Conservation (phyloP, 2,113 vertebrate genomes). For the Heterochromis multidens region DNA sequence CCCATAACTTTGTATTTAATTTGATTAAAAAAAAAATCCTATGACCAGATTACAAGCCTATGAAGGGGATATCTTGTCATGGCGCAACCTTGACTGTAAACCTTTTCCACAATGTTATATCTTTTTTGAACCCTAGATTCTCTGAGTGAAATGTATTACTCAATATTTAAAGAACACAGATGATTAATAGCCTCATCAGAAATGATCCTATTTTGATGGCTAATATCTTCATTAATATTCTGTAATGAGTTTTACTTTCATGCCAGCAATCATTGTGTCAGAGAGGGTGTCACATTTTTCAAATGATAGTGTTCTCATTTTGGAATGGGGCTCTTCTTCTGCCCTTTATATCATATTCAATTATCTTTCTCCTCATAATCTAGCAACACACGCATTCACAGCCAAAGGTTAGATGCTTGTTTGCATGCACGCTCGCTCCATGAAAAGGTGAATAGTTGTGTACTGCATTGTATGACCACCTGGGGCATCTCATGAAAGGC, state of each 20-base stretch:
- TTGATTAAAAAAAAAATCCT: neutral
- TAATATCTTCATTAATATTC: conserved; percentile 52
- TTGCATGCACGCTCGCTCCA: neutral
- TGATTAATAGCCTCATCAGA: conserved; percentile 46
- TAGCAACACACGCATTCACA: conserved; percentile 1
- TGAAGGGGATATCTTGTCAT: neutral
- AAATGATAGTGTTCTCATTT: conserved; percentile 39
- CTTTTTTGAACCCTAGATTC: neutral
- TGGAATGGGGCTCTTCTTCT: conserved; percentile 19
- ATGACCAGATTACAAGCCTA: neutral
- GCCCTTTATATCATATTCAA: conserved; percentile 49
- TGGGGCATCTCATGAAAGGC: neutral
- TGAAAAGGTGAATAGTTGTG: neutral
- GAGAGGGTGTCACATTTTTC: conserved; percentile 31
- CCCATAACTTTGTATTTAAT: neutral
- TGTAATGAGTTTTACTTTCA: conserved; percentile 54
- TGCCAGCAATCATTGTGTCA: conserved; percentile 46
- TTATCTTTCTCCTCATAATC: conserved; percentile 24
- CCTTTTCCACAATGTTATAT: neutral
- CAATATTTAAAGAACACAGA: conserved; percentile 17
- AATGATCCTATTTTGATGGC: conserved; percentile 45
- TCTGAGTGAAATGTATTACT: conserved; percentile 3
- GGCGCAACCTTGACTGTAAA: neutral
- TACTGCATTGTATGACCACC: neutral
- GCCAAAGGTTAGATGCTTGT: neutral